Evolutionary conservation across 1,140 invertebrate genomes (phyloP), one percentile per base, ranked within the genome.

Genomic region (Neodiprion lecontei): DNA sequence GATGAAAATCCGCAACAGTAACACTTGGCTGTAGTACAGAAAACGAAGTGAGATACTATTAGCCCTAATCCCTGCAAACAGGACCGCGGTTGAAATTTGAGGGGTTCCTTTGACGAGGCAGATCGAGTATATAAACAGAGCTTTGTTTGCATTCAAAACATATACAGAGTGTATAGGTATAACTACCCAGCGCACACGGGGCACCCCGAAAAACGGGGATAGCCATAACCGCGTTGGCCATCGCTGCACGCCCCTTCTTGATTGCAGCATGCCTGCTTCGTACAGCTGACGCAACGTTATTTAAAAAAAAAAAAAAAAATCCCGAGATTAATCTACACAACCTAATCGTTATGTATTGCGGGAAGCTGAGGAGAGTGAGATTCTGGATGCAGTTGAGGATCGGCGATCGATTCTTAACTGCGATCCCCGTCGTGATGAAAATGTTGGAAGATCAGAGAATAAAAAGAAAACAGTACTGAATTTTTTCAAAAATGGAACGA

Each of bases 1-100:
- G 28, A 40, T 40, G 28, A 61, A 61, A 61, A 61, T 61, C 53
- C 53, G 53, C 53, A 61, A 61, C n/a, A 17, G 53, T 61, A 61
- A 61, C 53, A 61, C 53, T 61, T 61, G 53, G 53, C 53, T 61
- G n/a, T 12, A 61, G 53, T 9, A 14, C 28, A 40, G 28, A 12
- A 61, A 61, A 61, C 53, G 53, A 61, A 61, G 53, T 61, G 53
- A 61, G 53, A 61, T 61, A 61, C 53, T 61, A 61, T 61, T 61
- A 61, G 53, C 53, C 8, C 53, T 61, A 61, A 61, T 61, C 53
- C 53, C 53, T 61, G 53, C 53, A 61, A 61, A 61, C 53, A 61
- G 53, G 11, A 61, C 53, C n/a, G 53, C 53, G 53, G 53, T 61
- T 40, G n/a, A 61, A 61, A 61, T 61, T 61, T 61, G 53, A 61